A percentile compares a stretch with the other conserved stretches of the same genome.
Conservation (phyloP, 2,797 vertebrate genomes). For the Urosaurus nigricauda region DNA sequence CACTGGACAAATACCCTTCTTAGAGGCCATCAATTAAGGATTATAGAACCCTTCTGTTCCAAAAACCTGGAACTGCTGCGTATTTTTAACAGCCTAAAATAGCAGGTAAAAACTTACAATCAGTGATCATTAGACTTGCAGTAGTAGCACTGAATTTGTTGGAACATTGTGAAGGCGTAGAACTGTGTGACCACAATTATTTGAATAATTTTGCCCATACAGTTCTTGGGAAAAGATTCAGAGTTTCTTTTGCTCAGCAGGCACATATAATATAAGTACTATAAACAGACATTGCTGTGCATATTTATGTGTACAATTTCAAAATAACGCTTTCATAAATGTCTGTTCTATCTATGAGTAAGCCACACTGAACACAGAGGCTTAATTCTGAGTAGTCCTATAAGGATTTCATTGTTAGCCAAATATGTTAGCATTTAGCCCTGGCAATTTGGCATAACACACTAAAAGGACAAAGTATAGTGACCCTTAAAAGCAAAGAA, state of each 20-base stretch:
- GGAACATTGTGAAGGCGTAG: constrained; percentile 36
- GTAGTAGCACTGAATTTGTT: neutral
- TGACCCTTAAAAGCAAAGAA: too few species aligned
- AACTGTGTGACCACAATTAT: neutral
- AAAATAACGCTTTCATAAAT: constrained; percentile 6
- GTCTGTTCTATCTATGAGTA: neutral
- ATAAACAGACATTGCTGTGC: neutral
- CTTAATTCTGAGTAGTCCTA: too few species aligned
- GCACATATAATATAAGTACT: constrained; percentile 14
- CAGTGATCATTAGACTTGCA: constrained; percentile 7
- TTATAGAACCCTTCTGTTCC: neutral
- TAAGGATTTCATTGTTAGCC: too few species aligned
- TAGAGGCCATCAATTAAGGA: neutral
- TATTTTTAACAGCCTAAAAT: constrained; percentile 3
- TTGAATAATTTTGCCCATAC: neutral
- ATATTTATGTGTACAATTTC: neutral
- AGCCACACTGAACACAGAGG: too few species aligned
- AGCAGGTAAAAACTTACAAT: neutral
- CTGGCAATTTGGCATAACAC: too few species aligned
- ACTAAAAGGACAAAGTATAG: too few species aligned
- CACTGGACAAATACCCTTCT: neutral
- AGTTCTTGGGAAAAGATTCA: neutral
- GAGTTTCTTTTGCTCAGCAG: constrained; percentile 21
- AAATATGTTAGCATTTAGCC: too few species aligned
- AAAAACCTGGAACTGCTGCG: neutral